Conservation (phyloP, 2,888 invertebrate species). For the Aricia artaxerxes region DNA sequence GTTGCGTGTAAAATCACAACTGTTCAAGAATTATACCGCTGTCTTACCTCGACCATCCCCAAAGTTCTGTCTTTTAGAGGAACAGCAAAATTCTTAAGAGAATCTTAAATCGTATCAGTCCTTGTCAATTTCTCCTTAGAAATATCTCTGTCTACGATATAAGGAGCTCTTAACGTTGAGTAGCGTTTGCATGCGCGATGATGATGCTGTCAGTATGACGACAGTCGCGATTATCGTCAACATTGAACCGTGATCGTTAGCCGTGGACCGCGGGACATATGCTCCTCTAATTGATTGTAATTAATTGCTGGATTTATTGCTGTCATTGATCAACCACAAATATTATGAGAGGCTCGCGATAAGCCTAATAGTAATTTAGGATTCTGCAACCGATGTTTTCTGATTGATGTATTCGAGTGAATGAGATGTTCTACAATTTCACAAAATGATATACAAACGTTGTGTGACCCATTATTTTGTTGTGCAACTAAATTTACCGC, state of each 20-base stretch:
- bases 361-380: neutral
- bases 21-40: too few relatives aligned
- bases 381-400: neutral
- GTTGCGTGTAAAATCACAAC: too few relatives aligned
- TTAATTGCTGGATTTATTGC: constrained; percentile 27
- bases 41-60: too few relatives aligned
- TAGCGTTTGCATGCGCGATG: neutral
- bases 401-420: neutral
- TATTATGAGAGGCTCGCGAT: neutral
- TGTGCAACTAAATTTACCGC: too few relatives aligned
- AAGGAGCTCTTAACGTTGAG: neutral
- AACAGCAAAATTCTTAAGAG: too few relatives aligned
- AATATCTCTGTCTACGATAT: too few relatives aligned
- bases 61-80: too few relatives aligned
- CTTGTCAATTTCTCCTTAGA: too few relatives aligned
- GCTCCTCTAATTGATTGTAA: constrained; percentile 31
- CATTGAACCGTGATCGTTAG: constrained; percentile 31
- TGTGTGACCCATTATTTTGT: too few relatives aligned
- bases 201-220: constrained; percentile 18
- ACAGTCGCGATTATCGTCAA: neutral
- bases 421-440: neutral
- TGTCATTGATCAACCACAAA: constrained; percentile 26
- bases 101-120: too few relatives aligned
- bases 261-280: constrained; percentile 24
- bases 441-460: neutral